Evolutionary conservation across 1,140 invertebrate species (phyloP), one percentile per base, ranked within the genome.

Genomic region (Polypedilum pembai): DNA sequence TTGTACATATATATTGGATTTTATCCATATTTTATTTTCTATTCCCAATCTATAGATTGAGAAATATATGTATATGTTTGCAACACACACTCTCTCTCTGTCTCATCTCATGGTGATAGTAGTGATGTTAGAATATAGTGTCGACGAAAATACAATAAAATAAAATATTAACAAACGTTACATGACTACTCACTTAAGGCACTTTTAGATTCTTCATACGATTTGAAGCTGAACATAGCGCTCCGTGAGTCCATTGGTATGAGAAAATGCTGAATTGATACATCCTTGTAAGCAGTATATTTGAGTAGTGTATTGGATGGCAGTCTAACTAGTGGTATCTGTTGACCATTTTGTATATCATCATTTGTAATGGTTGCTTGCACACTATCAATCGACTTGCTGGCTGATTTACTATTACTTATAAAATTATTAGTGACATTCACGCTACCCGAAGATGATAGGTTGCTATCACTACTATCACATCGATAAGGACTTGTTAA

Each of bases 201-300:
- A 78, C 79, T 80, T 75, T 81, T 80, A 8, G 78, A 78, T 74
- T 82, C 80, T 72, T 81, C 80, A 75, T 78, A 78, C 0, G 81
- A 81, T 74, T 82, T 82, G 41, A 82, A 82, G 7, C 75, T 81
- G 73, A 82, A 82, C 73, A 76, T 77, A 1, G 80, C 81, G 8
- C 74, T 76, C 12, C 77, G 75, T 7, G 79, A 75, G 76, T 82
- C 80, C 17, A 73, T 73, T 12, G 80, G 80, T 20, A 82, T 77
- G 65, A 76, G 74, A 76, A 81, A 82, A 75, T 82, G 81, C n/a
- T 82, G 69, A 75, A 82, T 81, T 1, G 80, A 80, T 8, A 82
- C 80, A 78, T 82, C 80, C 74, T 82, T 82, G 74, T 82, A 82
- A 33, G 80, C 78, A 33, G 78, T 80, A 65, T 80, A 82, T 73